phyloP scores from a whole-genome alignment of 2,113 vertebrate genomes.

The Xiphorhynchus elegans region DNA sequence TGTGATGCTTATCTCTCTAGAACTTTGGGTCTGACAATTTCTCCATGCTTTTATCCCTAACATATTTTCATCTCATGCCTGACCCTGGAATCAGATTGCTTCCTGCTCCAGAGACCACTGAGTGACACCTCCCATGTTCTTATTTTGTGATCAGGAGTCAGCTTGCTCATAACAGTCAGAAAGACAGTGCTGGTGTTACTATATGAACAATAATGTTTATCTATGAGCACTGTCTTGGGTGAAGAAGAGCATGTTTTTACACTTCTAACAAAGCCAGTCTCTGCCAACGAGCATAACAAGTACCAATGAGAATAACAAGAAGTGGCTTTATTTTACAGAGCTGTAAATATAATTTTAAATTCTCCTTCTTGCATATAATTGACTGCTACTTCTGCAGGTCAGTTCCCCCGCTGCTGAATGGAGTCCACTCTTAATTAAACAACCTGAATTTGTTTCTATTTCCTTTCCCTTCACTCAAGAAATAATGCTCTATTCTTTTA shows the following conservation, averaged over 20 bases:
- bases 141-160: constrained; percentile 1
- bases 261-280: neutral
- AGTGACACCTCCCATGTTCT: neutral
- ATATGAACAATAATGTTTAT: neutral
- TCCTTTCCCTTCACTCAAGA: neutral
- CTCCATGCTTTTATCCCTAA: neutral
- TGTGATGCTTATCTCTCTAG: neutral
- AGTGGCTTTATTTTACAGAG: neutral
- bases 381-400: neutral
- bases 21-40: neutral
- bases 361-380: neutral
- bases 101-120: neutral
- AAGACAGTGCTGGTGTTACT: neutral
- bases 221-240: neutral
- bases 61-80: constrained; percentile 8
- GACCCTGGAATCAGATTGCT: neutral
- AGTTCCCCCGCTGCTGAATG: neutral
- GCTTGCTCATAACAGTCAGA: neutral
- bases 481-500: neutral
- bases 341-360: neutral
- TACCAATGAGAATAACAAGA: neutral
- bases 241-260: neutral
- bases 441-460: neutral
- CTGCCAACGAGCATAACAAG: neutral
- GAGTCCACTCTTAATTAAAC: neutral